Conservation (phyloP, 2,113 vertebrate genomes). For the Cervus canadensis region DNA sequence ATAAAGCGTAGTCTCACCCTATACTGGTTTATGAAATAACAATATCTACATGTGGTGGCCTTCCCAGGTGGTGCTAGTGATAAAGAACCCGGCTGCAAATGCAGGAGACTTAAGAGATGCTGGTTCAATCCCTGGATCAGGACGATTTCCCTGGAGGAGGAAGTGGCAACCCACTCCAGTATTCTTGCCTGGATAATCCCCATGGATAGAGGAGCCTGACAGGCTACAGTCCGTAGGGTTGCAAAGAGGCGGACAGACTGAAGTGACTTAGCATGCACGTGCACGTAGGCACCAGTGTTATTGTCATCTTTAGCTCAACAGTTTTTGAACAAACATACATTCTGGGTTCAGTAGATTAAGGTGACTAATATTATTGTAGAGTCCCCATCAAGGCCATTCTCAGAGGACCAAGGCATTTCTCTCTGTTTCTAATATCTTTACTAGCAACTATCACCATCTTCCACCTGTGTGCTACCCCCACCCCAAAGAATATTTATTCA, state of each 20-base stretch:
- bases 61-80: not conserved
- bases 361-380: not conserved
- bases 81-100: not conserved
- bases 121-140: not conserved
- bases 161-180: not conserved
- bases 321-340: not conserved
- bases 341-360: not conserved
- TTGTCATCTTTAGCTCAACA: not conserved
- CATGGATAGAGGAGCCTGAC: not conserved
- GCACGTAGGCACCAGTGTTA: not conserved
- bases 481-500: not conserved
- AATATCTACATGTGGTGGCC: not conserved
- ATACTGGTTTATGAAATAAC: not conserved
- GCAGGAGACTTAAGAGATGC: not conserved
- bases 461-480: not conserved
- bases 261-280: not conserved
- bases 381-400: not conserved
- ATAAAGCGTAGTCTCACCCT: not conserved
- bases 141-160: not conserved
- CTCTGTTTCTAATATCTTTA: not conserved
- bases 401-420: not conserved
- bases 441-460: not conserved
- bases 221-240: not conserved
- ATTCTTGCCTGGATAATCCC: not conserved
- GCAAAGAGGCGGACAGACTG: not conserved